Conservation (phyloP, 2,888 invertebrate genomes). For the Melitaea athalia region DNA sequence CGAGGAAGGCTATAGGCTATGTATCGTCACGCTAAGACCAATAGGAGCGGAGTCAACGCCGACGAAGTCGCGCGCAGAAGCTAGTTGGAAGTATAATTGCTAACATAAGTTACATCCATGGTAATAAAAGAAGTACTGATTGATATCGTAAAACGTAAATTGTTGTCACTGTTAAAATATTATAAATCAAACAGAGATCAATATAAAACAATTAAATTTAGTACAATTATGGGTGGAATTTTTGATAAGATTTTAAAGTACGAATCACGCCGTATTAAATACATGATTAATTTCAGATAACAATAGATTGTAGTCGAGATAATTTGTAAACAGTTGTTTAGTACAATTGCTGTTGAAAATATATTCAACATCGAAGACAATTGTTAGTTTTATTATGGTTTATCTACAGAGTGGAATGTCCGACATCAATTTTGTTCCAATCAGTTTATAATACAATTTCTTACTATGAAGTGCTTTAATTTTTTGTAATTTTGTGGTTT, state of each 20-base stretch:
- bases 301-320: conserved; percentile 67
- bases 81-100: too few relatives aligned
- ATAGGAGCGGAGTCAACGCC: too few relatives aligned
- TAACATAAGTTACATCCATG: not conserved
- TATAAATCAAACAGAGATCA: not conserved
- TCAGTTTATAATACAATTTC: not conserved
- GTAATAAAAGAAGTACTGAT: not conserved
- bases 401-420: conserved; percentile 59
- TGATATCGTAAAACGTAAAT: not conserved
- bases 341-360: conserved; percentile 63
- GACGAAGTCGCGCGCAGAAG: too few relatives aligned
- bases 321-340: conserved; percentile 77
- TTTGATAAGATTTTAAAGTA: conserved; percentile 38
- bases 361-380: conserved; percentile 56
- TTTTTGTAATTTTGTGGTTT: not conserved
- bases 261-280: conserved; percentile 47
- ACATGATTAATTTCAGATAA: conserved; percentile 59
- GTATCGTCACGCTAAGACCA: too few relatives aligned
- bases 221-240: conserved; percentile 18
- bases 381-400: conserved; percentile 72
- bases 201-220: conserved; percentile 13
- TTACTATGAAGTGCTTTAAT: not conserved
- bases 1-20: too few relatives aligned
- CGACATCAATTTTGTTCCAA: conserved; percentile 48
- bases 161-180: conserved; percentile 1